Evolutionary conservation across 2,113 vertebrate species (phyloP).

Genomic region (Amphiprion ocellaris): DNA sequence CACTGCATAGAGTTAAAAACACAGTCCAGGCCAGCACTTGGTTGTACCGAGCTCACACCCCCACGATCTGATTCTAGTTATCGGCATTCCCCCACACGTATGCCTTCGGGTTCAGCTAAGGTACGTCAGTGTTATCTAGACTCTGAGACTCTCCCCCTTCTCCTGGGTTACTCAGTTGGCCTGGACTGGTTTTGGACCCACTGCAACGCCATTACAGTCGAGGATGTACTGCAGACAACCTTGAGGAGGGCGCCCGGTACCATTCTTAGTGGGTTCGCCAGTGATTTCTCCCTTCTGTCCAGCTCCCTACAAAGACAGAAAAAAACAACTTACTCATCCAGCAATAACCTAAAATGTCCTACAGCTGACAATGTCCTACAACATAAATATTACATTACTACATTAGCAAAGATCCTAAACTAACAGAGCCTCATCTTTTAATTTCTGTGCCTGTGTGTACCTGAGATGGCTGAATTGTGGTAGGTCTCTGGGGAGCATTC

Average conservation of each 20-base stretch:
- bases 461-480: slow-evolving; percentile 92
- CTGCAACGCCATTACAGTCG: slow-evolving; percentile 97
- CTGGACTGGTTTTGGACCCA: slow-evolving; percentile 96
- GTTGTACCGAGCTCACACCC: slow-evolving; percentile 81
- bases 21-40: slow-evolving; percentile 90
- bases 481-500: slow-evolving; percentile 89
- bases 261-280: slow-evolving; percentile 87
- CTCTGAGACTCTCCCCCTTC: slow-evolving; percentile 46
- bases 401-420: neutral
- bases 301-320: slow-evolving; percentile 83
- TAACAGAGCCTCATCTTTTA: neutral
- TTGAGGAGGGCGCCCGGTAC: slow-evolving; percentile 92
- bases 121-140: slow-evolving; percentile 68
- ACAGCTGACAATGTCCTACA: neutral
- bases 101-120: slow-evolving; percentile 83
- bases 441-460: slow-evolving; percentile 67
- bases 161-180: slow-evolving; percentile 88
- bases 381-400: too few species aligned
- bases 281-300: slow-evolving; percentile 89
- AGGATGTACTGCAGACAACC: slow-evolving; percentile 99
- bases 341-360: neutral
- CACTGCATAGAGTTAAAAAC: slow-evolving; percentile 94
- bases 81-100: slow-evolving; percentile 61
- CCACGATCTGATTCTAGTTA: slow-evolving; percentile 72
- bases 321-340: neutral